Base-by-base conservation (phyloP, 2,888 invertebrate species). In the Xestia sexstrigata region DNA sequence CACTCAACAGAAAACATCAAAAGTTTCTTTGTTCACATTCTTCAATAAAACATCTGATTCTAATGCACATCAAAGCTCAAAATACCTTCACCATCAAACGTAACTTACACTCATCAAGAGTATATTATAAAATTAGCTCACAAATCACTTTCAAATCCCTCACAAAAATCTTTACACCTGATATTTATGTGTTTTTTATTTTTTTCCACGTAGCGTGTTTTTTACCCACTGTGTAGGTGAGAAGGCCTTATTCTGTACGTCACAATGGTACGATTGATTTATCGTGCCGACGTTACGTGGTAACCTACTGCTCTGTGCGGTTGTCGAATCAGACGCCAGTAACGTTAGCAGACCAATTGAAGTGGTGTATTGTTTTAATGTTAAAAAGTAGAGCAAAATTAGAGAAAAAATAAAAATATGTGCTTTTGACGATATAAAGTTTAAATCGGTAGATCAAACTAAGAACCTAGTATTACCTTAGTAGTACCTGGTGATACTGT, bases 261-360 rank as follows among this genome's bases (percentile, higher is more conserved):
- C 92, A 95, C 93, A 94, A 94, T 94, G 89, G 92, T 88, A 89
- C 84, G 93, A 95, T 95, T 96, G 96, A 96, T 96, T 95, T 95
- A 96, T 95, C 92, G 93, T 92, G 91, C 93, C 93, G 94, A 92
- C 93, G 88, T 88, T 87, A 90, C 90, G 87, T 89, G 87, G 86
- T 90, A 89, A 89, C 92, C 91, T 91, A 90, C 91, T 91, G 90
- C 87, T 90, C 84, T 90, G 86, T 88, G 86, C 83, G 89, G 86
- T 86, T 89, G 90, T 86, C 85, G 87, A 88, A 90, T 90, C 90
- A 90, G 88, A 86, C 79, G 65, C 77, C 49, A 69, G 93, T 92
- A 94, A 77, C 73, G 94, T 89, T 78, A 91, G 91, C 91, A 91
- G 55, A 84, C 55, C 78, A 87, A 73, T n/a, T 45, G 6, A 69